Evolutionary conservation across 2,113 vertebrate species (phyloP), one percentile per base, ranked within the genome.

Genomic region (Fulmarus glacialis): DNA sequence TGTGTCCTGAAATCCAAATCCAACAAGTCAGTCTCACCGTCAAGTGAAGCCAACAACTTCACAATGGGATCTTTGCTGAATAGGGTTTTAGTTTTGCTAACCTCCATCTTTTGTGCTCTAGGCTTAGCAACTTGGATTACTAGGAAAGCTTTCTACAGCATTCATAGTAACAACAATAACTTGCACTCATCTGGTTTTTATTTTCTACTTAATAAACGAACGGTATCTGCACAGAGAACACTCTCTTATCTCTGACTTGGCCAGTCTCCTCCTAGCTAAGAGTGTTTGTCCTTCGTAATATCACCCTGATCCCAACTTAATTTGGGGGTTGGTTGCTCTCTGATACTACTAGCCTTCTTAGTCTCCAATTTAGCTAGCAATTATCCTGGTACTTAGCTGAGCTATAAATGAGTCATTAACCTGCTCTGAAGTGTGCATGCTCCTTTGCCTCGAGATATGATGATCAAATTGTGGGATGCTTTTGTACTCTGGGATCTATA

Each of bases 321-420:
- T 85, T 71, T 92, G n/a, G 30, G 42, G 24, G 6, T 83, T 81
- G 68, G 8, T 79, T 96, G 52, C n/a, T 91, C 77, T 84, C 0
- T 62, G 80, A 34, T 72, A 23, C 34, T 38, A 19, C 50, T 64
- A 81, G 78, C 81, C 52, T 63, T 30, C 73, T 77, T 64, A 78
- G 50, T 52, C 63, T 93, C 45, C 14, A 19, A 21, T 80, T 94
- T 63, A 96, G 20, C 34, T 59, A 38, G 55, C 70, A 92, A 71
- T 95, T 95, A 85, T 62, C 38, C 67, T 89, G 29, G 15, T 47
- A 42, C 47, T 93, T 83, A 66, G n/a, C 40, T 95, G 75, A 92
- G 75, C 56, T 89, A 27, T 71, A 71, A 83, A 79, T 15, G 20
- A 75, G 60, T 82, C 30, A 52, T 67, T 94, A 75, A 92, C n/a